Evolutionary conservation across 2,888 invertebrate genomes (phyloP), one percentile per base, ranked within the genome.

Genomic region (Colletes collaris): DNA sequence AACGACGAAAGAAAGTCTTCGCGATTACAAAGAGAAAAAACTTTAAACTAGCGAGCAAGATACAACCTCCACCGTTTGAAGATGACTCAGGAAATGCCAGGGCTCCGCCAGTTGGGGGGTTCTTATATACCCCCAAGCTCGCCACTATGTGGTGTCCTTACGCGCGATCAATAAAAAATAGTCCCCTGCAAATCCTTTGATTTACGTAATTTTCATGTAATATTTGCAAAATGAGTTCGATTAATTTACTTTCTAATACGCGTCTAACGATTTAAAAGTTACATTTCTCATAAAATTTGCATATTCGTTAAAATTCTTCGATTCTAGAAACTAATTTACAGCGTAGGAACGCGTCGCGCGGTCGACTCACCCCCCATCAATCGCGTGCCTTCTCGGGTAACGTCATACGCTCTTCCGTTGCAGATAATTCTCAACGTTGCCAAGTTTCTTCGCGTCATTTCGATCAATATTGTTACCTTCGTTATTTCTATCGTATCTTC

Each of bases 81-180:
- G 76, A 82, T 64, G 78, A 81, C 82, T 74, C 81, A 81, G 81
- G 84, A 85, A 91, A 88, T 91, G 88, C 74, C 79, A 53, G 67
- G 13, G 52, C 11, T 4, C 0, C 40, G 40, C 49, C 27, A 19
- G 4, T 4, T 16, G 73, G 86, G 73, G 85, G 87, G 82, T 69
- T 44, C 78, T 88, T 90, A 87, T 91, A 90, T 91, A 90, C 63
- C 72, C 53, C 37, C 7, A 13, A n/a, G 19, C 19, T 1, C 40
- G 4, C 3, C 44, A 50, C 77, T 82, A 79, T 40, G 52, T 52
- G 66, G 89, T 89, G 76, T 79, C 67, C 83, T 74, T 91, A 40
- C 91, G 91, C 91, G 71, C 82, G 55, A 76, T 67, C 83, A 56
- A 78, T 77, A 69, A 44, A 79, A 91, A 90, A 64, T 91, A 91